Evolutionary conservation across 2,113 vertebrate genomes (phyloP), one percentile per base, ranked within the genome.

Genomic region (Calyptommatus sinebrachiatus): DNA sequence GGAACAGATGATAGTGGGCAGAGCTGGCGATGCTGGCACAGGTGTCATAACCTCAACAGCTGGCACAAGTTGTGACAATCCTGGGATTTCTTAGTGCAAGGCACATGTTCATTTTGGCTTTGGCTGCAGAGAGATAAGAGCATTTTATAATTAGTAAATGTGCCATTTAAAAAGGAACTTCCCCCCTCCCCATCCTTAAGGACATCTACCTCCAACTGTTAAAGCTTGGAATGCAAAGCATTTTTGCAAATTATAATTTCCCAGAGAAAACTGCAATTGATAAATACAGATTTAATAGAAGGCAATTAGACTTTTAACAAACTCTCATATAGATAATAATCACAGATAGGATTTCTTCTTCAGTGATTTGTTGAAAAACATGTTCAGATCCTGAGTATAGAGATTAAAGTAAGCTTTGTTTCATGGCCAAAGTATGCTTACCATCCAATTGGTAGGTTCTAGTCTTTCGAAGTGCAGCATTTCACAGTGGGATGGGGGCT

Each of bases 41-140:
- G 97, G 97, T 97, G 96, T 95, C 97, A 95, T 97, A 98, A 98
- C 97, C 97, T 97, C 96, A 98, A 98, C 98, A 99, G 97, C 98
- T 99, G 98, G 97, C 97, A 95, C 97, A 97, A 97, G 97, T 99
- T 98, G 97, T 95, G 96, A 96, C 97, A 97, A 98, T 97, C 97
- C 97, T 97, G 97, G 98, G 98, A 98, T 98, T 98, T 99, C 96
- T 96, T 96, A 97, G 97, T 98, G 96, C 96, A 96, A 98, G 97
- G 97, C 97, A 97, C 98, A 98, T 98, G 97, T 98, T 99, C 96
- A 95, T 95, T 96, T 97, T 98, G 96, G 97, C 97, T 93, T 95
- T 94, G 95, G 96, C 95, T 96, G 94, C 93, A 91, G 92, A 94
- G 93, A 95, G 95, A 95, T 97, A 96, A 96, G 95, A 97, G 92